Evolutionary conservation across 2,797 vertebrate genomes (phyloP).

Genomic region (Lophotriccus pileatus): DNA sequence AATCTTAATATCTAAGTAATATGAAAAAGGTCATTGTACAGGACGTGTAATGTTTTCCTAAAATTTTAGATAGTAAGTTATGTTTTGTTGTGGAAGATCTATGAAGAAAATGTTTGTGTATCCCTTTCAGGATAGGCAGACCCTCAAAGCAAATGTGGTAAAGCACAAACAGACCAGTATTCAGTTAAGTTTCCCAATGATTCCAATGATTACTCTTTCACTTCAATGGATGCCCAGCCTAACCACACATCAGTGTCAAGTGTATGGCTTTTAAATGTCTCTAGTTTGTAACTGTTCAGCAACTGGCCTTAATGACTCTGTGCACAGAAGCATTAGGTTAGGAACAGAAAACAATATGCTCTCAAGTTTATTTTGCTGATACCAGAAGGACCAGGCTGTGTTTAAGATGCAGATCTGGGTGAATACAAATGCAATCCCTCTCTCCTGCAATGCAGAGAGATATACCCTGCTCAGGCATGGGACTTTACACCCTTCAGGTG

Average conservation of each 20-base stretch:
- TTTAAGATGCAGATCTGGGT: accelerated
- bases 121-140: not conserved
- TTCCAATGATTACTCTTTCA: not conserved
- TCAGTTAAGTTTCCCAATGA: not conserved
- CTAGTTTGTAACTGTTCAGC: not conserved
- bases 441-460: not conserved
- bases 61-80: not conserved
- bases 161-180: not conserved
- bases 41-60: not conserved
- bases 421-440: not conserved
- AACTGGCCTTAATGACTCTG: not conserved
- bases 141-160: not conserved
- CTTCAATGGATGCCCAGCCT: not conserved
- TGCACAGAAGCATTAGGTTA: not conserved
- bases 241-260: not conserved
- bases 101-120: not conserved
- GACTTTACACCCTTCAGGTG: not conserved
- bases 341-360: not conserved
- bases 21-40: not conserved
- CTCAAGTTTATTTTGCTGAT: not conserved
- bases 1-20: not conserved
- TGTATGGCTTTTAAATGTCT: accelerated
- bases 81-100: not conserved
- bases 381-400: not conserved
- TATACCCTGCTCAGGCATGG: not conserved